These are phyloP conservation scores for Tuberolachnus salignus DNA, from an alignment of 2,888 invertebrate genomes.

Conservation along the genomic window DNA sequence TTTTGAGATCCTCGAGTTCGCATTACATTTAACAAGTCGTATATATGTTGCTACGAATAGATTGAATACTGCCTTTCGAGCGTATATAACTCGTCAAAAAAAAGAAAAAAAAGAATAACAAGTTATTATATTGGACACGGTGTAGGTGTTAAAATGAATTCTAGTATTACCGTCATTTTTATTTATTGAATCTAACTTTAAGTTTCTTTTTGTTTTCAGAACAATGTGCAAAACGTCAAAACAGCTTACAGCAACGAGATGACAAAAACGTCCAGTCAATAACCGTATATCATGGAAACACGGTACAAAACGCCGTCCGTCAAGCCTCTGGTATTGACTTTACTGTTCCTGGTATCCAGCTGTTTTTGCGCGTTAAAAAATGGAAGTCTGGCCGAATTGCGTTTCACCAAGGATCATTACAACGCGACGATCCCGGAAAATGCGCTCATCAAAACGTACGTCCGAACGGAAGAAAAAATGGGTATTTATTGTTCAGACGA, in stretches of 20 bases:
- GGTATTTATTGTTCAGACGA: constrained; percentile 70
- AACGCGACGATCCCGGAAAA: constrained; percentile 93
- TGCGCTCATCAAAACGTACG: constrained; percentile 84
- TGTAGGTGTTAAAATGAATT: too few relatives aligned
- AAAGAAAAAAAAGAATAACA: too few relatives aligned
- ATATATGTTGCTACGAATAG: too few relatives aligned
- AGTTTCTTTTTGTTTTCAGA: constrained; percentile 10
- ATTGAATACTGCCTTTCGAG: too few relatives aligned
- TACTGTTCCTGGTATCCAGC: constrained; percentile 34
- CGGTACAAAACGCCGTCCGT: constrained; percentile 17
- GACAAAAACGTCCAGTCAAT: constrained; percentile 22
- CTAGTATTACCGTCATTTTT: too few relatives aligned
- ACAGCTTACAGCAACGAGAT: constrained; percentile 15
- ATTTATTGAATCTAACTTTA: not conserved
- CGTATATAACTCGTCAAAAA: too few relatives aligned
- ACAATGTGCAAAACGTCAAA: constrained; percentile 13
- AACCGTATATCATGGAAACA: constrained; percentile 32
- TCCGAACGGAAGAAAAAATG: constrained; percentile 76
- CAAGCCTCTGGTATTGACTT: constrained; percentile 40
- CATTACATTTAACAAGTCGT: too few relatives aligned
- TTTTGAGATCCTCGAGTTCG: too few relatives aligned
- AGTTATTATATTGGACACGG: too few relatives aligned
- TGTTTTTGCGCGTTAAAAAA: constrained; percentile 8
- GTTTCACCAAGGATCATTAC: constrained; percentile 77
- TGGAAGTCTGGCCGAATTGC: constrained; percentile 64